Evolutionary conservation across 1,140 invertebrate genomes (phyloP), one percentile per base, ranked within the genome.

Genomic region (Tribolium castaneum): DNA sequence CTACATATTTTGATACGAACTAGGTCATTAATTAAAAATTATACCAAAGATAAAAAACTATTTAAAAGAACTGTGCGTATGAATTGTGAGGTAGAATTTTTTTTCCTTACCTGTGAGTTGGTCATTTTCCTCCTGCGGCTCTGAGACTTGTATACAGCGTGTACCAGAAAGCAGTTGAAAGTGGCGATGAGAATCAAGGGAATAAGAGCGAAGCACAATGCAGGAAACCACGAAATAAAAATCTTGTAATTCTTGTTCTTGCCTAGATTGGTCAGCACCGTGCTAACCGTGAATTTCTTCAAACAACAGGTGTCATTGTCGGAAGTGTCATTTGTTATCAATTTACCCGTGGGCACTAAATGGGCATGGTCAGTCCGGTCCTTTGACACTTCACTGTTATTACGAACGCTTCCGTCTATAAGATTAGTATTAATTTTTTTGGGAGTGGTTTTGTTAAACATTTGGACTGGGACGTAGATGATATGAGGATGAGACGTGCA

Each of bases 91-190:
- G 3, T 30, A 30, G 25, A 30, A 30, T 2, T 1, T 30, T 7
- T 30, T 5, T 66, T 13, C 52, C 62, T 81, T 85, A 89, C 88
- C 81, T 88, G 87, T 3, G 84, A 86, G 82, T 87, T 88, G 16
- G 91, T 93, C 87, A 94, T 89, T 62, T 88, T 84, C 13, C 87
- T 85, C 74, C 92, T 80, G 79, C 88, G 84, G 71, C 85, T 83
- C 78, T 89, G 86, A 45, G 92, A 91, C 72, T 88, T 85, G 81
- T 90, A 91, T 1, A 94, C 92, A 6, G 93, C 89, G 73, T 88
- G 86, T 7, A 95, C 90, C 9, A 95, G 88, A 78, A 94, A 91
- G 66, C 89, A 90, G 85, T 95, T 95, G 83, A 95, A 94, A n/a
- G 92, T 89, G 6, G 90, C 89, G 73, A 95, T 86, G 0, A 94